Conservation (phyloP, 2,113 vertebrate genomes). For the Leptobrachium ailaonicum region DNA sequence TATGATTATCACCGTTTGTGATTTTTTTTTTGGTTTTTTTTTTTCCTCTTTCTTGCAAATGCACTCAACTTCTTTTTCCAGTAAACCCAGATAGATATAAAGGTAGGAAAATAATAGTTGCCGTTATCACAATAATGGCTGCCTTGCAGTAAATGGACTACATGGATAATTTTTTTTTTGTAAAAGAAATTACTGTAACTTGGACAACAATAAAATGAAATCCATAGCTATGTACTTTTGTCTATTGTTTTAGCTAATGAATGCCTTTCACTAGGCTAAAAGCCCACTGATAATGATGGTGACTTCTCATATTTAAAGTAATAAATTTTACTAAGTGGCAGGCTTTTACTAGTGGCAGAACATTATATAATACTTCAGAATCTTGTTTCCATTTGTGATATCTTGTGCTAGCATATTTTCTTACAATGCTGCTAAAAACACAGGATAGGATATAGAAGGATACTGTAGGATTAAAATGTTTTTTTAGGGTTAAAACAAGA, state of each 20-base stretch:
- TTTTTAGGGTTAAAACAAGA: no score
- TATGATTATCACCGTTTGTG: neutral
- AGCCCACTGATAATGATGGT: slow-evolving; percentile 61
- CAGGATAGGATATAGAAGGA: no score
- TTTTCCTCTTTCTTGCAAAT: neutral
- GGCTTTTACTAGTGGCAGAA: slow-evolving; percentile 49
- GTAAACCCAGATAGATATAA: neutral
- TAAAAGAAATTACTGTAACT: slow-evolving; percentile 58
- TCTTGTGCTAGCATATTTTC: no score
- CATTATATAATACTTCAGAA: slow-evolving; percentile 45
- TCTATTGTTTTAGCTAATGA: slow-evolving; percentile 67
- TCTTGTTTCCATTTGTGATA: no score
- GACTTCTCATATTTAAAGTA: slow-evolving; percentile 61
- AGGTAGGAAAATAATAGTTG: slow-evolving; percentile 45
- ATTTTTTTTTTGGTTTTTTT: neutral
- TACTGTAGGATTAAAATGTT: no score
- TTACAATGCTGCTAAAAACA: no score
- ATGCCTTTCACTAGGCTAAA: slow-evolving; percentile 63
- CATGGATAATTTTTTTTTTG: slow-evolving; percentile 58
- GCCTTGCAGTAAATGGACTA: slow-evolving; percentile 48
- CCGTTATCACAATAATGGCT: neutral
- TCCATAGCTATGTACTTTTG: slow-evolving; percentile 57
- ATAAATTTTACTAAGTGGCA: slow-evolving; percentile 64
- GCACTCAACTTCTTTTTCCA: slow-evolving; percentile 5
- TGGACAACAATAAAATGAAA: slow-evolving; percentile 64